These are phyloP conservation scores for Buphagus erythrorhynchus DNA, from an alignment of 2,797 vertebrate species.

Conservation along the genomic window DNA sequence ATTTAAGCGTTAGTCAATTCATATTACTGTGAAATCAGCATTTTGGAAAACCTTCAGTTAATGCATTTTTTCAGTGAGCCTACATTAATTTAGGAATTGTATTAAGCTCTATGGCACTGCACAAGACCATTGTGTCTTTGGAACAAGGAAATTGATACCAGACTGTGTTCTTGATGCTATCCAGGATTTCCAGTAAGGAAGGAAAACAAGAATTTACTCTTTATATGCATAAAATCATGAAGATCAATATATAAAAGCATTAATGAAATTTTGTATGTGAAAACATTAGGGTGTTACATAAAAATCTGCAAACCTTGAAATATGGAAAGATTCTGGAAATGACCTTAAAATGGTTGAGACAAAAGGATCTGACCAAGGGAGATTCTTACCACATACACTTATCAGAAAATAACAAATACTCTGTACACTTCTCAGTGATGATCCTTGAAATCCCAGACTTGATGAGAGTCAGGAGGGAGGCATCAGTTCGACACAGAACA, in stretches of 20 bases:
- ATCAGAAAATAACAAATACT: background rate
- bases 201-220: background rate
- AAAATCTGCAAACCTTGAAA: background rate
- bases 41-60: background rate
- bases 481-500: background rate
- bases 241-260: background rate
- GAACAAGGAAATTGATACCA: background rate
- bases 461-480: background rate
- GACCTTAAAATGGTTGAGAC: background rate
- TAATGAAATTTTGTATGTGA: background rate
- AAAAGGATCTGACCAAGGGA: background rate
- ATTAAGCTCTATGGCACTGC: background rate
- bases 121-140: background rate
- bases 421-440: background rate
- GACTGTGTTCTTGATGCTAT: background rate
- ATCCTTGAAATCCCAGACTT: background rate
- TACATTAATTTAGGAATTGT: background rate
- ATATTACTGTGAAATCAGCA: background rate
- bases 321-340: background rate
- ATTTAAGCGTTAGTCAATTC: background rate
- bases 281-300: background rate
- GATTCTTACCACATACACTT: background rate
- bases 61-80: background rate
- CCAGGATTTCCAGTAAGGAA: background rate
- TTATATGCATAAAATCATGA: background rate